Evolutionary conservation across 2,888 invertebrate genomes (phyloP), one percentile per base, ranked within the genome.

Genomic region (Oxyteleia sp.): DNA sequence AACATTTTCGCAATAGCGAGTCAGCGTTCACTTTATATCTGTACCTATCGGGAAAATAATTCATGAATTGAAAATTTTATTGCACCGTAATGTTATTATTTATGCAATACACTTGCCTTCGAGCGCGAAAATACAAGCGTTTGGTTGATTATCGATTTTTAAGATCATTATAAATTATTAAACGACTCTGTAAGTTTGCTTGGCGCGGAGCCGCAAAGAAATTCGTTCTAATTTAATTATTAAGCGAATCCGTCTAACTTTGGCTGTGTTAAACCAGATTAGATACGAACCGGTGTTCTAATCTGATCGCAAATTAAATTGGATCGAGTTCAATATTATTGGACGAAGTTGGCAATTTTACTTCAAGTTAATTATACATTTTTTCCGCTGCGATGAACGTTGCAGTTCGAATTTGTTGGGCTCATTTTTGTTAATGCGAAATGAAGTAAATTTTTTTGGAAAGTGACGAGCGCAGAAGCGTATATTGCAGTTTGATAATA

Each of bases 1-100:
- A 80, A 76, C 75, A 82, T 82, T 82, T 82, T 75, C 75, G 41
- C 69, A 57, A 57, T 69, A 71, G 59, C 49, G 69, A 82, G 69
- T 49, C 63, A 57, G 55, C 69, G 51, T 55, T 75, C 61, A 51
- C 55, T 61, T 75, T 75, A 69, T 74, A 74, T 74, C 68, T 74
- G 75, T 69, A 57, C 49, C 47, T 64, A 82, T 75, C 69, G 57
- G 38, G 11, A 32, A 64, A 81, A 75, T 81, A 76, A 82, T 82
- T 82, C 75, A 82, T 69, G 82, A 75, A 75, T 75, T 64, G 75
- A 75, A 69, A 75, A 51, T 82, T 82, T 82, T 71, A 71, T 69
- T 71, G 64, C 69, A 38, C 51, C 32, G 49, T 76, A 82, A 82
- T 76, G 68, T 59, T 71, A 76, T 82, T 82, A 76, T 71, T 55